These are phyloP conservation scores for Crotalus horridus DNA, from an alignment of 2,113 vertebrate species.

Conservation along the genomic window DNA sequence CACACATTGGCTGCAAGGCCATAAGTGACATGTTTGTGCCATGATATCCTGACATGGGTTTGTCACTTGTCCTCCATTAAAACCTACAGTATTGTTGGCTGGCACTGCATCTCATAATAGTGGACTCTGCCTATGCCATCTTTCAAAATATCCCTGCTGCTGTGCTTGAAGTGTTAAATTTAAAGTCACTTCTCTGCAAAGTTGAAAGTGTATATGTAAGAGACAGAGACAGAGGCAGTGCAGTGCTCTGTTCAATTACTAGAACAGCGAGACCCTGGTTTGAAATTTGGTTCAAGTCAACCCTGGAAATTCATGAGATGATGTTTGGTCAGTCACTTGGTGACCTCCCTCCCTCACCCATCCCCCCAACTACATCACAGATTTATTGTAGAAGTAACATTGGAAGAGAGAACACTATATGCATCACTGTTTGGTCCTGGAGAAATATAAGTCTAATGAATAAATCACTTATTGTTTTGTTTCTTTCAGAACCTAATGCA, in stretches of 20 bases:
- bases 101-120: not conserved
- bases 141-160: not conserved
- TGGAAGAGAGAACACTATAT: not conserved
- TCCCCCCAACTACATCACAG: not conserved
- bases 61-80: not conserved
- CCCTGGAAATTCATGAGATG: not conserved
- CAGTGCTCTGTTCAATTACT: not conserved
- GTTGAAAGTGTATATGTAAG: not conserved
- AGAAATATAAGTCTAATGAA: not conserved
- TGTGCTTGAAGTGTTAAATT: not conserved
- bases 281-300: not conserved
- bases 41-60: not conserved
- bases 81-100: not conserved
- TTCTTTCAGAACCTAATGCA: conserved; percentile 79
- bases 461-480: conserved; percentile 8
- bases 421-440: not conserved
- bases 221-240: not conserved
- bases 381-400: not conserved
- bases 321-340: not conserved
- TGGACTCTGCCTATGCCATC: not conserved
- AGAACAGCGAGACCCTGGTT: not conserved
- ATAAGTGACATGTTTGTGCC: not conserved
- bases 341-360: not conserved
- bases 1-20: not conserved
- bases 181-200: not conserved